Base-by-base conservation (phyloP, 2,113 vertebrate genomes). In the Cryptotis parvus region DNA sequence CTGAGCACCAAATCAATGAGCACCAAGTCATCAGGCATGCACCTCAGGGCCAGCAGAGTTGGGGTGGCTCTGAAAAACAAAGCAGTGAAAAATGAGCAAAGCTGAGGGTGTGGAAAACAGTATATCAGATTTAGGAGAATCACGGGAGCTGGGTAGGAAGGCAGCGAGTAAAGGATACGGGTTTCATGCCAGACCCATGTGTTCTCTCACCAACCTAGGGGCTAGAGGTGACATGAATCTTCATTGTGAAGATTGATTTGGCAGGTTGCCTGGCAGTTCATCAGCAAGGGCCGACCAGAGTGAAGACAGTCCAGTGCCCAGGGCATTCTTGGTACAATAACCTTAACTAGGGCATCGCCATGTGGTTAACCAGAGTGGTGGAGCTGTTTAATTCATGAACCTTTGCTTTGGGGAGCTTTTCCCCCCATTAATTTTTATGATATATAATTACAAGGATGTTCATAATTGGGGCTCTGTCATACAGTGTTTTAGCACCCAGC, bases 161-260 rank as follows among this genome's bases (percentile, higher is more conserved):
- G 24, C 65, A 49, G 31, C 9, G 68, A 3, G 37, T 43, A 33
- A 74, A 73, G 15, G 65, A 8, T 49, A 49, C 45, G 69, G 55
- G 20, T 58, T 45, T 80, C 55, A 72, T 84, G 39, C 31, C 72
- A 45, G 22, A 22, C 12, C 11, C 31, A 35, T 37, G 66, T 20
- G 27, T 49, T 87, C 81, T 73, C 63, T 55, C 45, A 43, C 90
- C 37, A 84, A 3, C 68, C 65, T 39, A 63, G 65, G 69, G 12
- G 6, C 61, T 61, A 15, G 15, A 24, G 52, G 9, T 70, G 73
- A 74, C 68, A 6, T 31, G 24, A 41, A 68, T 45, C 7, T 70
- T 24, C 41, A 85, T 87, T 82, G 72, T 29, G 52, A 66, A 83
- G 43, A 76, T 18, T 52, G 26, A 15, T 77, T 89, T 89, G 81